Percentiles rank a stretch among this genome's conserved stretches.
These are phyloP conservation scores for Tetramorium alpestre DNA, from an alignment of 1,140 invertebrate species.

Conservation along the genomic window DNA sequence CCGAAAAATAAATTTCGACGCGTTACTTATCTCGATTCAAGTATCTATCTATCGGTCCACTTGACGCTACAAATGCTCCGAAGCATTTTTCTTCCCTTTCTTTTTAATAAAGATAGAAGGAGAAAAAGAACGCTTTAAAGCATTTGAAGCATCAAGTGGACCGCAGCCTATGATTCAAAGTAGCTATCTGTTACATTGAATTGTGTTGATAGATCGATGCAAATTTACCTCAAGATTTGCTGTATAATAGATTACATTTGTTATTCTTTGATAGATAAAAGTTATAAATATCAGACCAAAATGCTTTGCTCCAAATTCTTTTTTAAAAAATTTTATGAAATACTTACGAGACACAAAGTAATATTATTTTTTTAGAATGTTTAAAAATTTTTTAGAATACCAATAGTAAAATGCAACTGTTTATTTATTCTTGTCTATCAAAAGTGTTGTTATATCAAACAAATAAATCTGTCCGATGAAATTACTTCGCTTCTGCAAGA, in stretches of 20 bases:
- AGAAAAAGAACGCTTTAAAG: too few relatives aligned
- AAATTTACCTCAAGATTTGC: background rate
- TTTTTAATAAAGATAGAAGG: too few relatives aligned
- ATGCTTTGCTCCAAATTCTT: background rate
- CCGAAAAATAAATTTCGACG: background rate
- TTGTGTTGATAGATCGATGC: background rate
- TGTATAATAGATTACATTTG: too few relatives aligned
- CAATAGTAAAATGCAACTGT: background rate
- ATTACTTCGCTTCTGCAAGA: background rate
- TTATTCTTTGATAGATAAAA: background rate
- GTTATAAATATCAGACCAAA: background rate
- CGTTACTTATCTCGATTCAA: background rate
- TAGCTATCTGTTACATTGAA: too few relatives aligned
- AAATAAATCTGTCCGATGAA: background rate
- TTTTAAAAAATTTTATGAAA: background rate
- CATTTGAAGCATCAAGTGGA: too few relatives aligned
- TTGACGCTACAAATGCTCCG: too few relatives aligned
- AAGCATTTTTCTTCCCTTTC: too few relatives aligned
- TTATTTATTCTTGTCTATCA: background rate
- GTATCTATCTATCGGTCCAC: background rate
- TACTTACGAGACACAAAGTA: background rate
- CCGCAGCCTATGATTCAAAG: too few relatives aligned
- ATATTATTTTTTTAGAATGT: background rate
- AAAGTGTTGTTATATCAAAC: background rate
- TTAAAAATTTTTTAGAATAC: too few relatives aligned